Conservation (phyloP, 92 coral and sea anemone species). For the Umimayanthus kanabou region DNA sequence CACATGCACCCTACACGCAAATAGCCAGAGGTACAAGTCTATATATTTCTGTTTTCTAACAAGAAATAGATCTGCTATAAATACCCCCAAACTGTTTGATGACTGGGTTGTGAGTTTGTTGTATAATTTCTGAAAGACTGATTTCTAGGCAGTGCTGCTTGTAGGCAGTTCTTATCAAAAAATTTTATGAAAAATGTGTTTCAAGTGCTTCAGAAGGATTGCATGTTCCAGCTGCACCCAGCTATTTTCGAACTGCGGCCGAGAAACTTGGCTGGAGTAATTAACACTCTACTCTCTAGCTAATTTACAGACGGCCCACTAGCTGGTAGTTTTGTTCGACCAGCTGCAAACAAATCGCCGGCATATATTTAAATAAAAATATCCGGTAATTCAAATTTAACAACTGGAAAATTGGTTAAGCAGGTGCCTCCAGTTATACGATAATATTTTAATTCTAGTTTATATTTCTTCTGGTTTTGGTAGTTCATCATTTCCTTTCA, state of each 20-base stretch:
- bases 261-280: not conserved
- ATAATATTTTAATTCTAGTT: not conserved
- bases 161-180: not conserved
- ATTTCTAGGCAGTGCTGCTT: not conserved
- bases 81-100: not conserved
- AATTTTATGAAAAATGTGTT: not conserved
- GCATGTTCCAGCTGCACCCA: not conserved
- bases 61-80: not conserved
- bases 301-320: not conserved
- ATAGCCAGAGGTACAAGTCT: not conserved
- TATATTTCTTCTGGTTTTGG: not conserved
- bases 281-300: not conserved
- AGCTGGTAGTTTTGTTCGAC: not conserved
- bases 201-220: not conserved
- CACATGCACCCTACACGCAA: too few relatives aligned
- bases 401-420: not conserved
- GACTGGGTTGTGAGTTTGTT: not conserved
- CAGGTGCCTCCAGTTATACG: not conserved
- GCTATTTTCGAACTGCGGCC: conserved; percentile 6
- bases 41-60: not conserved
- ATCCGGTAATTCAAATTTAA: conserved; percentile 26
- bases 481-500: not conserved
- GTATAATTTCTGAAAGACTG: not conserved
- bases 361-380: conserved; percentile 8
- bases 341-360: conserved; percentile 15